Conservation (phyloP, 2,113 vertebrate genomes). For the Seriola aureovittata region DNA sequence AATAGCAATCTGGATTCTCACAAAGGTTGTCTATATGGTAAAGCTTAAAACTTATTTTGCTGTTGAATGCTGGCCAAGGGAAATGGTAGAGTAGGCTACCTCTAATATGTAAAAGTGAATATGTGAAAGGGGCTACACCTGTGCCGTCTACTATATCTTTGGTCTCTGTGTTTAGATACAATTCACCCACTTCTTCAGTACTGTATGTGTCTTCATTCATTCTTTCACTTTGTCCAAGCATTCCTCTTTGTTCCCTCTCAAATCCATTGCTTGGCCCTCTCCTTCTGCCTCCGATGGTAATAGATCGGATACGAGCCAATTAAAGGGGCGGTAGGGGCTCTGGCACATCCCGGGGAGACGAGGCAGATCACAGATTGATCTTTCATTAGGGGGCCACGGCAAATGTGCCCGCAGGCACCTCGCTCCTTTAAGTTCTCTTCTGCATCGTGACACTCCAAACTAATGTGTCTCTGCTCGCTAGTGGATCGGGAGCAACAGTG, state of each 20-base stretch:
- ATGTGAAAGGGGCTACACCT: neutral
- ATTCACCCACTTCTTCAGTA: conserved; percentile 21
- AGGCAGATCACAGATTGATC: conserved; percentile 81
- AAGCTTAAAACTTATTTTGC: conserved; percentile 1
- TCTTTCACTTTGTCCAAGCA: conserved; percentile 7
- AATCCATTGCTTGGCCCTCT: conserved; percentile 43
- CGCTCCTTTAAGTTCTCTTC: conserved; percentile 71
- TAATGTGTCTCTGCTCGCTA: conserved; percentile 65
- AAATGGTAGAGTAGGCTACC: neutral
- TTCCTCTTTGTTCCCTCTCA: conserved; percentile 47
- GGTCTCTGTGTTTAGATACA: conserved; percentile 13
- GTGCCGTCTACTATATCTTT: neutral
- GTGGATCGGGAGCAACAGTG: conserved; percentile 23
- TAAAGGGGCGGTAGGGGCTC: conserved; percentile 67
- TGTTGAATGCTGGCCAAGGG: conserved; percentile 5
- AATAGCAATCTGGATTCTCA: neutral
- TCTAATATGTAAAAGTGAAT: conserved; percentile 3
- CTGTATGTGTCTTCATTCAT: conserved; percentile 9
- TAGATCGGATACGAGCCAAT: conserved; percentile 81
- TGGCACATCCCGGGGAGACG: conserved; percentile 62
- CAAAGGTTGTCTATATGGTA: neutral
- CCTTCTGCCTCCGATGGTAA: conserved; percentile 71
- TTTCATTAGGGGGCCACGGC: conserved; percentile 73
- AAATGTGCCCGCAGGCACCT: conserved; percentile 73
- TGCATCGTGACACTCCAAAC: conserved; percentile 72